Conservation (phyloP, 2,888 invertebrate genomes). For the Phengaris arion region DNA sequence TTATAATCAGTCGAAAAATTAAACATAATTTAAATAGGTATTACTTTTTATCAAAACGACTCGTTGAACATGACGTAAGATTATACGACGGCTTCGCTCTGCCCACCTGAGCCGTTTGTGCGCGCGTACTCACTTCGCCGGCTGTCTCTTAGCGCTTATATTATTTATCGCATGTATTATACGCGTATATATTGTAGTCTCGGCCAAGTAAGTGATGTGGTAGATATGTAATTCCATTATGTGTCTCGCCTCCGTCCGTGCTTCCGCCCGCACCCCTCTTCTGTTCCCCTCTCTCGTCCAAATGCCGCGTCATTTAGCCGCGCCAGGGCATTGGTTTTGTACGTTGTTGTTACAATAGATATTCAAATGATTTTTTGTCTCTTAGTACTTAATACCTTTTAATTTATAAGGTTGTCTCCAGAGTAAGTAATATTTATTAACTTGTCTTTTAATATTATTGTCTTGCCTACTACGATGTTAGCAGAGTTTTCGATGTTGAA, state of each 20-base stretch:
- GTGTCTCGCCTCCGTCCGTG: slow-evolving; percentile 71
- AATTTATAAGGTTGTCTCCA: not conserved
- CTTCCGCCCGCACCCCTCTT: slow-evolving; percentile 53
- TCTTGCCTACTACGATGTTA: not conserved
- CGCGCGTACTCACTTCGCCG: slow-evolving; percentile 45
- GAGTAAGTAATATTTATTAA: slow-evolving; percentile 12
- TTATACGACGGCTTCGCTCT: slow-evolving; percentile 53
- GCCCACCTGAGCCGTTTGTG: slow-evolving; percentile 60
- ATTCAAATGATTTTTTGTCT: slow-evolving; percentile 58
- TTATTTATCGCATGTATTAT: slow-evolving; percentile 48
- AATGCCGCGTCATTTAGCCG: slow-evolving; percentile 68
- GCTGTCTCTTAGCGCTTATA: slow-evolving; percentile 48
- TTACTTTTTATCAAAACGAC: slow-evolving; percentile 11
- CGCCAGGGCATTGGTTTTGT: slow-evolving; percentile 65
- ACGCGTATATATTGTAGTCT: slow-evolving; percentile 55
- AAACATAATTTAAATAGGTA: not conserved
- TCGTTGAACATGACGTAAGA: slow-evolving; percentile 54
- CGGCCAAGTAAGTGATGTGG: slow-evolving; percentile 64
- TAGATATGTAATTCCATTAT: slow-evolving; percentile 76
- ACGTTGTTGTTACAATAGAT: slow-evolving; percentile 63
- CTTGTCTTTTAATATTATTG: not conserved
- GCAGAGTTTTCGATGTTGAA: not conserved
- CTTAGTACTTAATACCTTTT: not conserved
- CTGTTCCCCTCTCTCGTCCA: slow-evolving; percentile 57
- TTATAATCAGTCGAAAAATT: not conserved